These are phyloP conservation scores for Arnoldichthys spilopterus DNA, from an alignment of 2,797 vertebrate species.

Conservation along the genomic window DNA sequence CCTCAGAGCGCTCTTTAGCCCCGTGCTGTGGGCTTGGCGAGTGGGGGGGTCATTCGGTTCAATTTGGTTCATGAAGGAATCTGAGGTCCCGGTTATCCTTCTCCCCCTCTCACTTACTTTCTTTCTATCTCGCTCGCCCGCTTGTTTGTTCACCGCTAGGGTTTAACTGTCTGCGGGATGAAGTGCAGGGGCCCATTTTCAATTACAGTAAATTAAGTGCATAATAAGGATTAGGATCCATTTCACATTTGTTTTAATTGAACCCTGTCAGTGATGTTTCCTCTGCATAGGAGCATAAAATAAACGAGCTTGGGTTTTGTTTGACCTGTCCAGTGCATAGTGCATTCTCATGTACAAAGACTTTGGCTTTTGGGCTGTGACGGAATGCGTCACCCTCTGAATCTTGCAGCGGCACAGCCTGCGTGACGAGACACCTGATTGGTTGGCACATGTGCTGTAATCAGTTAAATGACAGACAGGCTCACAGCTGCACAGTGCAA, in stretches of 20 bases:
- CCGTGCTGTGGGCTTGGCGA: conserved; percentile 5
- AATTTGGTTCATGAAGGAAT: conserved; percentile 17
- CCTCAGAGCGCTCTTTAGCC: conserved; percentile 3
- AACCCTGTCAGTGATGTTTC: conserved; percentile 41
- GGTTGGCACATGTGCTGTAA: conserved; percentile 74
- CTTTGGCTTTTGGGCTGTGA: conserved; percentile 54
- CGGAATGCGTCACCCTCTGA: conserved; percentile 42
- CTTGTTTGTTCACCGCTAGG: conserved; percentile 28
- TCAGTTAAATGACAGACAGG: conserved; percentile 82
- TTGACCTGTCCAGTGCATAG: conserved; percentile 21
- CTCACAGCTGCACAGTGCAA: conserved; percentile 80
- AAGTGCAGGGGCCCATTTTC: conserved; percentile 53
- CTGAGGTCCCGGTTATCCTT: conserved; percentile 15
- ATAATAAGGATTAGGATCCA: conserved; percentile 61
- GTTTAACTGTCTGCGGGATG: conserved; percentile 54
- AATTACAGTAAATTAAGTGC: conserved; percentile 60
- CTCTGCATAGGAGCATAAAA: conserved; percentile 26
- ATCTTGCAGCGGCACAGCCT: conserved; percentile 40
- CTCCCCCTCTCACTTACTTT: conserved; percentile 24
- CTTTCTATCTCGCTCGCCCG: conserved; percentile 17
- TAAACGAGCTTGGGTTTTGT: conserved; percentile 40
- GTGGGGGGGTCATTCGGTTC: not conserved
- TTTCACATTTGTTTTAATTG: conserved; percentile 60
- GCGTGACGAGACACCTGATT: conserved; percentile 77
- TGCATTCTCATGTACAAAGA: conserved; percentile 14